Evolutionary conservation across 2,888 invertebrate genomes (phyloP).

Genomic region (Willowsia nigromaculata): DNA sequence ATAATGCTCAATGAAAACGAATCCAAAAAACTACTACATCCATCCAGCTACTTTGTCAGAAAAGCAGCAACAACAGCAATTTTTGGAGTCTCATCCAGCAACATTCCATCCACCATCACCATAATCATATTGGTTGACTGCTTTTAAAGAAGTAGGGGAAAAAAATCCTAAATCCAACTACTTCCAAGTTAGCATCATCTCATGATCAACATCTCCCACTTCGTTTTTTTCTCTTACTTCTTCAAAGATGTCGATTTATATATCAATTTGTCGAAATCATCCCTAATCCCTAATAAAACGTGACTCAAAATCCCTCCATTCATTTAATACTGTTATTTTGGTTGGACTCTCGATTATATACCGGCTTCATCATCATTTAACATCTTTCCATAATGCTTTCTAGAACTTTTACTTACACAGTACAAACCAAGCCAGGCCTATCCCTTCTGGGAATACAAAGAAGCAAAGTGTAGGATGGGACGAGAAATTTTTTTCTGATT

Average conservation of each 20-base stretch:
- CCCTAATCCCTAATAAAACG: constrained; percentile 66
- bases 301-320: constrained; percentile 64
- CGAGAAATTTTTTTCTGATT: neutral
- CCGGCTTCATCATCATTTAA: neutral
- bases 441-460: neutral
- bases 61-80: constrained; percentile 38
- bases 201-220: neutral
- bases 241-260: constrained; percentile 61
- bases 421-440: neutral
- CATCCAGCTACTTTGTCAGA: neutral
- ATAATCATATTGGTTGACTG: constrained; percentile 29
- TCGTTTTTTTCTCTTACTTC: neutral
- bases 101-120: neutral
- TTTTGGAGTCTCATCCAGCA: constrained; percentile 14
- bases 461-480: neutral
- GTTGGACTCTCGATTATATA: neutral
- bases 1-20: constrained; percentile 27
- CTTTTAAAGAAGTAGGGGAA: constrained; percentile 22
- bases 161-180: constrained; percentile 11
- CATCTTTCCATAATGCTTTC: no score
- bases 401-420: neutral
- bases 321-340: constrained; percentile 54
- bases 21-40: neutral
- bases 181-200: constrained; percentile 16
- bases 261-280: constrained; percentile 67